Percentiles rank a stretch among this genome's conserved stretches.
Conservation (phyloP, 2,797 vertebrate genomes). For the Synaphobranchus kaupii region DNA sequence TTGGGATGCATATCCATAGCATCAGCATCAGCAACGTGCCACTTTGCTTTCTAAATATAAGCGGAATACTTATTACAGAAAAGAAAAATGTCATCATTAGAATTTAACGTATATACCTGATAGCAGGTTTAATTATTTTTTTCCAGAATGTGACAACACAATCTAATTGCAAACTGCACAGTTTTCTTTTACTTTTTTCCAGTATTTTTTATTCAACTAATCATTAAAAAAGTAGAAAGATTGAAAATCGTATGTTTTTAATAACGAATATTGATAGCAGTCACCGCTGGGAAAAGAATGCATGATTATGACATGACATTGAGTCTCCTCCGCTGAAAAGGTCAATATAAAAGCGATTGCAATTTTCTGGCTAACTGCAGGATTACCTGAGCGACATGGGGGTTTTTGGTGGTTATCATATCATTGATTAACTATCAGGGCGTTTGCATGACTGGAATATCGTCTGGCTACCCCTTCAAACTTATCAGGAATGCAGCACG, state of each 20-base stretch:
- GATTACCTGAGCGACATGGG: slow-evolving; percentile 36
- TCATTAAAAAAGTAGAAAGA: not conserved
- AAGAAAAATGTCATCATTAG: not conserved
- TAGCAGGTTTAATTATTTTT: too few relatives aligned
- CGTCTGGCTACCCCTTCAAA: slow-evolving; percentile 29
- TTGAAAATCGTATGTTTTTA: not conserved
- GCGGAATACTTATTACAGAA: not conserved
- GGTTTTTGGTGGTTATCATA: slow-evolving; percentile 30
- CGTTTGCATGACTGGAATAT: slow-evolving; percentile 38
- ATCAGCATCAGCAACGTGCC: not conserved
- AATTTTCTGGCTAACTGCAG: slow-evolving; percentile 40
- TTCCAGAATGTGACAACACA: too few relatives aligned
- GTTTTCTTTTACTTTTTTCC: not conserved
- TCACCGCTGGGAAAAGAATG: not conserved
- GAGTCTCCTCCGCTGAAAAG: slow-evolving; percentile 36
- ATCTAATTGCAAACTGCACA: not conserved
- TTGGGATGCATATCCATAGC: not conserved
- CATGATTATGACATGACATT: not conserved
- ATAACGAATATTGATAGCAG: not conserved
- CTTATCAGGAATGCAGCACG: slow-evolving; percentile 37
- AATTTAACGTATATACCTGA: too few relatives aligned
- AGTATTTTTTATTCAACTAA: not conserved
- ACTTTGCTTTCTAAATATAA: not conserved
- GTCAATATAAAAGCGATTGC: slow-evolving; percentile 42
- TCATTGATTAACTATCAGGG: slow-evolving; percentile 50